Conservation (phyloP, 2,888 invertebrate species). For the Ptychoptera albimana region DNA sequence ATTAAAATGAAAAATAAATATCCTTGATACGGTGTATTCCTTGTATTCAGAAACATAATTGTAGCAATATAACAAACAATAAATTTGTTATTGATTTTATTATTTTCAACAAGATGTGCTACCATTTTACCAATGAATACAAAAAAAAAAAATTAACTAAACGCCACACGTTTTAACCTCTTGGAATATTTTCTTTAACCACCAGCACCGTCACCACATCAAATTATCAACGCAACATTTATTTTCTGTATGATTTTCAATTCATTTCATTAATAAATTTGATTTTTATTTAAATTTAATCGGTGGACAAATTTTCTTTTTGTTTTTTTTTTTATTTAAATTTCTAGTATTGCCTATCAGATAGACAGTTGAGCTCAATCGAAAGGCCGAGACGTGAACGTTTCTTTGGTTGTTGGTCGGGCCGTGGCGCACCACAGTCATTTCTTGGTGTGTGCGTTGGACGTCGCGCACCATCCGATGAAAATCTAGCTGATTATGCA, state of each 20-base stretch:
- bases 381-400: slow-evolving; percentile 41
- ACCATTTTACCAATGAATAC: too few relatives aligned
- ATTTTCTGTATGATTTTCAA: background rate
- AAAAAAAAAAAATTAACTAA: too few relatives aligned
- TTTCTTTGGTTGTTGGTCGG: slow-evolving; percentile 74
- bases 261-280: slow-evolving; percentile 2
- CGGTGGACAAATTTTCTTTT: background rate
- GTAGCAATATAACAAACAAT: too few relatives aligned
- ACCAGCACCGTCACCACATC: too few relatives aligned
- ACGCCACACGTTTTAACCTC: too few relatives aligned
- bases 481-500: slow-evolving; percentile 70
- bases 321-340: slow-evolving; percentile 1
- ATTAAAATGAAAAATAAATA: too few relatives aligned
- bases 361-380: slow-evolving; percentile 65
- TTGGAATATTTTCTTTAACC: too few relatives aligned
- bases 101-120: too few relatives aligned
- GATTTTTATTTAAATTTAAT: background rate
- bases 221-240: too few relatives aligned
- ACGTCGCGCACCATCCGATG: slow-evolving; percentile 73
- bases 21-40: too few relatives aligned
- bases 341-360: slow-evolving; percentile 71
- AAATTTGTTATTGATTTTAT: too few relatives aligned
- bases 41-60: too few relatives aligned
- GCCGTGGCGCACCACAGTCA: slow-evolving; percentile 36
- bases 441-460: slow-evolving; percentile 77